Conservation (phyloP, 2,797 vertebrate species). For the Peromyscus melanophrys region DNA sequence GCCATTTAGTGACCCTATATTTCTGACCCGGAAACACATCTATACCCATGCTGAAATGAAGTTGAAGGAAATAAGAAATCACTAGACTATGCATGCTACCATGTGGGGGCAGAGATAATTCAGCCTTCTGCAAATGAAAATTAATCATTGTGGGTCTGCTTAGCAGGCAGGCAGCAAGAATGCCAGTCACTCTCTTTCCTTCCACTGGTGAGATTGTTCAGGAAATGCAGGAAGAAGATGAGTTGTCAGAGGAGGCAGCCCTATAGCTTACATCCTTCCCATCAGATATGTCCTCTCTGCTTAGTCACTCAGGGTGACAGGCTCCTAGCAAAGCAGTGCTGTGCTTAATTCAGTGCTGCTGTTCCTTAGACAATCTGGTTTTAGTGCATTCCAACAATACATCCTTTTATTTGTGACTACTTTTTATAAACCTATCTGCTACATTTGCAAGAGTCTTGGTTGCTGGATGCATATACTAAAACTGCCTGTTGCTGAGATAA, state of each 20-base stretch:
- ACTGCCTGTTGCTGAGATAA: not conserved
- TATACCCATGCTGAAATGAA: not conserved
- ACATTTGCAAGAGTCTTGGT: not conserved
- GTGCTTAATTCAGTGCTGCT: not conserved
- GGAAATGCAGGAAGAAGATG: constrained; percentile 64
- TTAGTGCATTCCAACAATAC: constrained; percentile 39
- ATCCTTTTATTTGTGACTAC: constrained; percentile 20
- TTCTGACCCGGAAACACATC: not conserved
- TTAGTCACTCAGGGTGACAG: not conserved
- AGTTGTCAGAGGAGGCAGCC: not conserved
- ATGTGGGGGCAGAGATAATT: constrained; percentile 68
- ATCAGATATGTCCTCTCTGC: constrained; percentile 6
- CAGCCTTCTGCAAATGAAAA: constrained; percentile 61
- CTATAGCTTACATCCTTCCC: not conserved
- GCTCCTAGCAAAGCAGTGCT: not conserved
- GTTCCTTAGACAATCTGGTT: constrained; percentile 66
- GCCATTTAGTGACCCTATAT: not conserved
- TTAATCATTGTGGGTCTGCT: constrained; percentile 64
- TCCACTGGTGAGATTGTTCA: not conserved
- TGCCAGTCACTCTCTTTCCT: not conserved
- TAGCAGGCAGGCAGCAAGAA: not conserved
- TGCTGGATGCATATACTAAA: not conserved
- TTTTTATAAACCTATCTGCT: not conserved
- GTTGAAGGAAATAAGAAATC: constrained; percentile 40
- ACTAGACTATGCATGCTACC: not conserved